These are phyloP conservation scores for Tipula helvola DNA, from an alignment of 2,888 invertebrate species.

Conservation along the genomic window DNA sequence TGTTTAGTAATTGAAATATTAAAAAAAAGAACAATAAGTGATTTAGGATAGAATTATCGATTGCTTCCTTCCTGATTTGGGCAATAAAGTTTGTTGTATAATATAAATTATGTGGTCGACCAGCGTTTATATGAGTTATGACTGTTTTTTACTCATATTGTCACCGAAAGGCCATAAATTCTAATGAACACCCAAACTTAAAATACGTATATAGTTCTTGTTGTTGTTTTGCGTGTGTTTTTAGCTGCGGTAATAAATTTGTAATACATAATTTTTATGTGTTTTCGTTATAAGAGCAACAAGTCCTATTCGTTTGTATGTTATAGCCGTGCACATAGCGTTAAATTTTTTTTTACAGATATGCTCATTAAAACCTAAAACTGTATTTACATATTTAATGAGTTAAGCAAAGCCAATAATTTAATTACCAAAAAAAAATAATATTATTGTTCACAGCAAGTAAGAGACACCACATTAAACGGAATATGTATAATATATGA, in stretches of 20 bases:
- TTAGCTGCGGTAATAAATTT: not conserved
- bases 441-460: not conserved
- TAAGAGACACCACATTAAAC: not conserved
- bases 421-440: not conserved
- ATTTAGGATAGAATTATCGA: not conserved
- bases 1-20: not conserved
- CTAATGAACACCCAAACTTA: not conserved
- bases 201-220: not conserved
- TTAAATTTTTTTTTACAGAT: not conserved
- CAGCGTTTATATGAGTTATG: not conserved
- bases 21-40: not conserved
- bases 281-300: not conserved
- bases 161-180: not conserved
- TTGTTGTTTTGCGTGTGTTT: not conserved
- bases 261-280: not conserved
- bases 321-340: not conserved
- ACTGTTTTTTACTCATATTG: not conserved
- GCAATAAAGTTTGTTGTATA: not conserved
- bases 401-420: not conserved
- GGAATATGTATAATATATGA: not conserved
- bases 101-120: not conserved
- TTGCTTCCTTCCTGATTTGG: not conserved
- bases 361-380: not conserved
- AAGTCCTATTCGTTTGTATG: not conserved
- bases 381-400: not conserved